Percentiles rank a stretch among this genome's conserved stretches.
phyloP scores from a whole-genome alignment of 2,888 invertebrate genomes.

The Latrodectus hesperus region DNA sequence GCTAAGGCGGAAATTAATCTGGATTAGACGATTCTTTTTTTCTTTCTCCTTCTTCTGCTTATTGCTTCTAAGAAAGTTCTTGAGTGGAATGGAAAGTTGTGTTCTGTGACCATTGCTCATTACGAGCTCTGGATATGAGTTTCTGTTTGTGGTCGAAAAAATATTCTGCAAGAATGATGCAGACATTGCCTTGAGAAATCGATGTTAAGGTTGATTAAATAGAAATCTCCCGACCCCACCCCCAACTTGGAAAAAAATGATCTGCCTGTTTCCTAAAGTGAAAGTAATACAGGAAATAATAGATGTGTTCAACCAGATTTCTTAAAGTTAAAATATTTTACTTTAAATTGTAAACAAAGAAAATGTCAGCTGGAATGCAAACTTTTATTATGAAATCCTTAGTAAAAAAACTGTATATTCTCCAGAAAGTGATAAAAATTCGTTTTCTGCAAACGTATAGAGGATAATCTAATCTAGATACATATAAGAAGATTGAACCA shows the following conservation, averaged over 20 bases:
- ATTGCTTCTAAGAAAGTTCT: neutral
- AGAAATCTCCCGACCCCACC: no score
- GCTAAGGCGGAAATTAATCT: conserved; percentile 43
- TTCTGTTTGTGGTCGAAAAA: neutral
- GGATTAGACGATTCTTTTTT: neutral
- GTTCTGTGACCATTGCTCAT: neutral
- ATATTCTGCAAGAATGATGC: neutral
- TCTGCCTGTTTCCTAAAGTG: neutral
- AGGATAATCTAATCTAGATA: no score
- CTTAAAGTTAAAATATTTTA: neutral
- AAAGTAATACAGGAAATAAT: neutral
- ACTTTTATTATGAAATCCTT: no score
- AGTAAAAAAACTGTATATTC: no score
- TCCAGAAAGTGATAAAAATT: no score
- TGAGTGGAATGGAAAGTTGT: neutral
- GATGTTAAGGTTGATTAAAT: no score
- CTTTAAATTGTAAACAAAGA: no score
- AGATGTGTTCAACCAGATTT: neutral
- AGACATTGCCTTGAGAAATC: no score
- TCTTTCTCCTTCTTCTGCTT: neutral
- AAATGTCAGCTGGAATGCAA: no score
- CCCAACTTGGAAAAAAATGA: neutral
- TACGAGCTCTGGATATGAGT: neutral
- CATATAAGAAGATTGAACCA: no score
- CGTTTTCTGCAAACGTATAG: no score